Evolutionary conservation across 1,140 invertebrate species (phyloP).

Genomic region (Procambarus virginalis): DNA sequence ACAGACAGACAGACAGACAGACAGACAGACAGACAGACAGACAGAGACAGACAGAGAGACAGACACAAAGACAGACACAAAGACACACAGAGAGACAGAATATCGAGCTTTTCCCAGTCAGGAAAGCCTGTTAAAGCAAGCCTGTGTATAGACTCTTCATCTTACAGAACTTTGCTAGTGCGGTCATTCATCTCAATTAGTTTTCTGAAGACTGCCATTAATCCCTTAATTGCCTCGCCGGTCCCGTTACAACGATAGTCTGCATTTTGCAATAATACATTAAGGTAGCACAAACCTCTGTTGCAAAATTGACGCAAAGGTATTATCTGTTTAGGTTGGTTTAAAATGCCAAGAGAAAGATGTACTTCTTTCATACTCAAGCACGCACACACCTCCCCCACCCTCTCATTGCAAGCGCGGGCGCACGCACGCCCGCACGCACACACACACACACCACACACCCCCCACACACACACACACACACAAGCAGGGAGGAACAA

Average conservation of each 20-base stretch:
- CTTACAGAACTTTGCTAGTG: background rate
- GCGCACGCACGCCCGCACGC: background rate
- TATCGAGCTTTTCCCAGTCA: background rate
- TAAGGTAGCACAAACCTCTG: background rate
- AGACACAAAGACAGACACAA: too few relatives aligned
- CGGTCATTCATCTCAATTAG: background rate
- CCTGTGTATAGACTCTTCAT: background rate
- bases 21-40: too few relatives aligned
- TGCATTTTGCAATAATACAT: background rate
- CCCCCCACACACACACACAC: background rate
- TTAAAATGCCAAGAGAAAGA: too few relatives aligned
- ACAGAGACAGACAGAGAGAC: background rate
- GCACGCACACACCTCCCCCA: background rate
- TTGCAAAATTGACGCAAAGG: background rate
- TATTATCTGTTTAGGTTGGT: background rate
- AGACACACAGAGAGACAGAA: background rate
- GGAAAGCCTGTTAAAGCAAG: background rate
- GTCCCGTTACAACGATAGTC: background rate
- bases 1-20: too few relatives aligned
- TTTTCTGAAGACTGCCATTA: background rate
- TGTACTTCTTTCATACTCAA: background rate
- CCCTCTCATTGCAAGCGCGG: too few relatives aligned
- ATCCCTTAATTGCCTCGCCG: background rate
- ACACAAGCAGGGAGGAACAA: background rate
- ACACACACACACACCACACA: background rate